Evolutionary conservation across 2,113 vertebrate genomes (phyloP).

Genomic region (Otis tarda): DNA sequence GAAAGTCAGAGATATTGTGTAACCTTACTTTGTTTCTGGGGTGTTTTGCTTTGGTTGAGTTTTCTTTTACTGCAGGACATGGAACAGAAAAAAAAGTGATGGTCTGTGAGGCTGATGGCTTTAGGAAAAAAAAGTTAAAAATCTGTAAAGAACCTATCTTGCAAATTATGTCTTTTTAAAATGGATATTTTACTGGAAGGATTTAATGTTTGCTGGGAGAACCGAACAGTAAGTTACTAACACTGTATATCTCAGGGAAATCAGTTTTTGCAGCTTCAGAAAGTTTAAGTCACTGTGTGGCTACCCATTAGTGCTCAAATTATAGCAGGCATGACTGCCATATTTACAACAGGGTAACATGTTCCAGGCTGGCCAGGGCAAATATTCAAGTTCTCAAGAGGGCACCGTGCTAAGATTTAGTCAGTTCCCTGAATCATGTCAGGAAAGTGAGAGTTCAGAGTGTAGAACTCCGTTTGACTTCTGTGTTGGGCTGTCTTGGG

Average conservation of each 20-base stretch:
- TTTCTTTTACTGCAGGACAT: not conserved
- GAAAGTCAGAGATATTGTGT: not conserved
- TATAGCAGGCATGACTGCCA: not conserved
- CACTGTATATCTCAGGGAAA: constrained; percentile 8
- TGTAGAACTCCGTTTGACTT: not conserved
- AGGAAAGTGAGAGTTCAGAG: not conserved
- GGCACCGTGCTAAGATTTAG: not conserved
- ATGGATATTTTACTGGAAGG: constrained; percentile 57
- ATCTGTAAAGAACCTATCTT: constrained; percentile 42
- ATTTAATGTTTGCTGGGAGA: constrained; percentile 49
- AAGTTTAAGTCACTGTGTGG: constrained; percentile 34
- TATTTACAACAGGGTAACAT: not conserved
- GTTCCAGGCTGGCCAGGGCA: not conserved
- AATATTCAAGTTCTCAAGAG: not conserved
- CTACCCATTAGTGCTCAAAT: not conserved
- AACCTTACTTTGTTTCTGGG: not conserved
- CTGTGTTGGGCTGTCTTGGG: not conserved
- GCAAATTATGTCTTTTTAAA: constrained; percentile 50
- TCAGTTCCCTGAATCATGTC: not conserved
- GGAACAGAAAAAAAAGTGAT: not conserved
- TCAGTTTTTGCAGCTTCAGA: constrained; percentile 39
- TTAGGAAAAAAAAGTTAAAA: not conserved
- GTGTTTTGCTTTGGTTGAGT: not conserved
- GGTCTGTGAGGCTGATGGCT: not conserved
- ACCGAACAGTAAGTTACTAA: constrained; percentile 45